Evolutionary conservation across 2,113 vertebrate species (phyloP), one percentile per base, ranked within the genome.

Genomic region (Pardalotus punctatus): DNA sequence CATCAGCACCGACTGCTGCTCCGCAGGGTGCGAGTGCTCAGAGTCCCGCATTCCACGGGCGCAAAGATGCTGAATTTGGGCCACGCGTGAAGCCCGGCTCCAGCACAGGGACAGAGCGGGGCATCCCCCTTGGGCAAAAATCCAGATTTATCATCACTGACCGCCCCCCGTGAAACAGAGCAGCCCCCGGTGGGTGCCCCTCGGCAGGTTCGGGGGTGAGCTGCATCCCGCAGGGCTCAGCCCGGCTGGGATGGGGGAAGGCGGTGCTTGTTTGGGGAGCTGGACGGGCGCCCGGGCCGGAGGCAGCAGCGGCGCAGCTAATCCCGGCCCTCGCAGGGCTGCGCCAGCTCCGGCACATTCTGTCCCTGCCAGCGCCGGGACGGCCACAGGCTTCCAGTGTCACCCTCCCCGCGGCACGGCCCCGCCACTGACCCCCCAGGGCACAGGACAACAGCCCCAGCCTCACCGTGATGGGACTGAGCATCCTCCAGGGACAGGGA

Each of bases 81-180:
- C 31, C 17, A 23, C 0, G 1, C 20, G 10, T 11, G 3, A 5
- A 29, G 15, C 17, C 18, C 1, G 0, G 29, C 15, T 35, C 35
- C 76, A 33, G 36, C 1, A 0, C 1, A 3, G 27, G 11, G 40
- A 58, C 62, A 12, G 29, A 33, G 36, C 1, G 0, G 27, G 51
- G 8, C 47, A 28, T 8, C 31, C 38, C 6, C 1, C 0, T 38
- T 36, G 0, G 10, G 45, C 58, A 35, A 27, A 56, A 77, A 54
- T 2, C 35, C 13, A 7, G 35, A 42, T 33, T 86, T 50, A 3
- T 33, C 58, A 11, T 5, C 35, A 2, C 57, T 0, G 1, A 6
- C 25, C 14, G 1, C 6, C 3, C 22, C n/a, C 29, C 11, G 17
- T 2, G 21, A 4, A 40, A 43, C 16, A 40, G n/a, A 35, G 9